These are phyloP conservation scores for Bursaphelenchus okinawaensis DNA, from an alignment of 2,888 invertebrate species.

Conservation along the genomic window DNA sequence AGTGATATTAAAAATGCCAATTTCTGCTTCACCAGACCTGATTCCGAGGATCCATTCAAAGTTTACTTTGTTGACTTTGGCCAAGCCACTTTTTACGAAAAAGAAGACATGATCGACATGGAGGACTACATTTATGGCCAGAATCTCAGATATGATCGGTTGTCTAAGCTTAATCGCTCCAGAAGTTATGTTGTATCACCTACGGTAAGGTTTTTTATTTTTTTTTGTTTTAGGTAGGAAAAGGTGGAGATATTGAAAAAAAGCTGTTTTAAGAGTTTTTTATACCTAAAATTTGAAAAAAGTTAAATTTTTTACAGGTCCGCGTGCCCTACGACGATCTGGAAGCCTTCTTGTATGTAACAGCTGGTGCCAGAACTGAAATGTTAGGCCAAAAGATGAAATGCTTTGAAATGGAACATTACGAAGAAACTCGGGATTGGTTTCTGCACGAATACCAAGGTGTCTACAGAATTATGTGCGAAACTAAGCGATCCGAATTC, in stretches of 20 bases:
- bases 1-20: neutral
- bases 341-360: neutral
- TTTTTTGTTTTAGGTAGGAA: no score
- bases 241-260: no score
- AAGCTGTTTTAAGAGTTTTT: no score
- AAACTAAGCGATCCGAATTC: neutral
- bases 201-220: no score
- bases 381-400: no score
- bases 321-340: neutral
- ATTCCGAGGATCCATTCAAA: neutral
- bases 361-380: neutral
- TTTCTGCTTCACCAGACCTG: neutral
- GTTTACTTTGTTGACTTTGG: neutral
- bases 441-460: neutral
- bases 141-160: no score
- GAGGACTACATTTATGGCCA: no score
- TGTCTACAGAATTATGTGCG: neutral
- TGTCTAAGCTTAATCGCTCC: no score
- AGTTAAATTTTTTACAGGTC: neutral
- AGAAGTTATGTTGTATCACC: no score
- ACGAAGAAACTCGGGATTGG: neutral
- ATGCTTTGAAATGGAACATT: neutral
- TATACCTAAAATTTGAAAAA: no score
- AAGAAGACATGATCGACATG: no score
- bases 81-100: no score